phyloP scores from a whole-genome alignment of 2,113 vertebrate species.

The Toxostoma redivivum region DNA sequence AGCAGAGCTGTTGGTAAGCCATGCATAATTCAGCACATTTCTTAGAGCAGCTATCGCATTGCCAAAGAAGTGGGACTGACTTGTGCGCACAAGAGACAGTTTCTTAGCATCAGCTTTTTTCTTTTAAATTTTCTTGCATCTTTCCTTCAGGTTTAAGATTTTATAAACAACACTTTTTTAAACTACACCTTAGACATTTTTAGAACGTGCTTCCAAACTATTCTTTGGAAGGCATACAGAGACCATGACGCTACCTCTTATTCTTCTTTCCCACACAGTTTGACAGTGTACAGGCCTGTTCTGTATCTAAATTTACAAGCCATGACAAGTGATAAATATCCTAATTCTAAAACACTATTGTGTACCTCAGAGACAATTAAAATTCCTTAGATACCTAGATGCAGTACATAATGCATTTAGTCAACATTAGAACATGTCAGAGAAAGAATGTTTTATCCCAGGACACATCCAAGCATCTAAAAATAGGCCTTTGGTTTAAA shows the following conservation, averaged over 20 bases:
- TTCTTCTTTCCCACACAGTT: conserved; percentile 33
- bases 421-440: conserved; percentile 47
- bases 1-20: background rate
- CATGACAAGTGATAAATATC: conserved; percentile 61
- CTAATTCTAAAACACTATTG: conserved; percentile 50
- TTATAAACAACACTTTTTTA: background rate
- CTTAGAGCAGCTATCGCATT: background rate
- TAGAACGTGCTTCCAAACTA: background rate
- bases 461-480: conserved; percentile 17
- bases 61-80: background rate
- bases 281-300: conserved; percentile 52
- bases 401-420: conserved; percentile 55
- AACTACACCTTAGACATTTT: background rate
- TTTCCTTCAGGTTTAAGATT: background rate
- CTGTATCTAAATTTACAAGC: conserved; percentile 50
- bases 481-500: conserved; percentile 52
- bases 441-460: conserved; percentile 31
- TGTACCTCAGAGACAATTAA: conserved; percentile 53
- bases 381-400: conserved; percentile 59
- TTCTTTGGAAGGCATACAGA: conserved; percentile 41
- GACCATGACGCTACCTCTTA: conserved; percentile 8
- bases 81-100: background rate
- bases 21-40: background rate
- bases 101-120: background rate
- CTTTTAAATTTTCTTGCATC: background rate